A percentile compares a stretch with the other conserved stretches of the same genome.
These are phyloP conservation scores for Parochlus steinenii DNA, from an alignment of 2,888 invertebrate species.

Conservation along the genomic window DNA sequence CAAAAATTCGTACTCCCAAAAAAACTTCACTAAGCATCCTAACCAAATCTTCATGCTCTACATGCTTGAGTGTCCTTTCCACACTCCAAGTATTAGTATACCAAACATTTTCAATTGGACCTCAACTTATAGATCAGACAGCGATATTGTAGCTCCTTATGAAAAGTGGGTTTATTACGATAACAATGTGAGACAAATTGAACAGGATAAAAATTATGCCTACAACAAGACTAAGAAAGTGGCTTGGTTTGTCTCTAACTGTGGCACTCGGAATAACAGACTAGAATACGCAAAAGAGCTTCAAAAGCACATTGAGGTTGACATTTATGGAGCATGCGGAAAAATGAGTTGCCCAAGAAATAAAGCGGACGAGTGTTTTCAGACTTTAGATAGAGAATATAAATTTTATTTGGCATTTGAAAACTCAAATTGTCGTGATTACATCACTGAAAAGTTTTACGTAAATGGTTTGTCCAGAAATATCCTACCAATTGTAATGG, in stretches of 20 bases:
- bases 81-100: constrained; percentile 69
- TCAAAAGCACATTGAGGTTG: constrained; percentile 70
- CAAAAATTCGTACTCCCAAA: too few species aligned
- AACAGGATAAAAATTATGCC: constrained; percentile 57
- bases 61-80: constrained; percentile 89
- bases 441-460: constrained; percentile 93
- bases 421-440: constrained; percentile 89
- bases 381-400: constrained; percentile 80
- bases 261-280: constrained; percentile 80
- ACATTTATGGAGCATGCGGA: constrained; percentile 86
- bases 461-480: constrained; percentile 81
- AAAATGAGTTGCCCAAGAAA: constrained; percentile 67
- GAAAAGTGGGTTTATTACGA: constrained; percentile 87
- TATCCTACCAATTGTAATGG: constrained; percentile 90
- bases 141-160: constrained; percentile 91
- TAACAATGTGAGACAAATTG: constrained; percentile 44
- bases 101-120: constrained; percentile 87
- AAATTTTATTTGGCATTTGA: constrained; percentile 96
- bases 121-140: constrained; percentile 75
- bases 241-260: constrained; percentile 97
- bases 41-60: constrained; percentile 85
- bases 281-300: constrained; percentile 75
- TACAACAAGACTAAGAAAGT: constrained; percentile 85
- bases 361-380: constrained; percentile 67
- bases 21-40: constrained; percentile 37